These are phyloP conservation scores for Polylopha cassiicola DNA, from an alignment of 2,888 invertebrate species.

Conservation along the genomic window DNA sequence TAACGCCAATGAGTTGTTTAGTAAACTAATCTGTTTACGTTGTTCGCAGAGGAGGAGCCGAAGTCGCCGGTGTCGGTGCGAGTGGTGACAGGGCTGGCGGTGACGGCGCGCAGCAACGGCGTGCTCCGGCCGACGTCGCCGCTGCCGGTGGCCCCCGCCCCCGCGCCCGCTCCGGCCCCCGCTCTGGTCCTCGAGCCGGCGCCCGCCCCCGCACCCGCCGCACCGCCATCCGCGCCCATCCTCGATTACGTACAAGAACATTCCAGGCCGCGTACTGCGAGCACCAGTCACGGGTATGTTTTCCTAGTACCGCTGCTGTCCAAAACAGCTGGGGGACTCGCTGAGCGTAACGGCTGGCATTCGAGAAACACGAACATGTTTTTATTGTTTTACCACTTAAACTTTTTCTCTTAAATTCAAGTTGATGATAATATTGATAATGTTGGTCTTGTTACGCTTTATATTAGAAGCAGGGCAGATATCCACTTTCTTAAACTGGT, in stretches of 20 bases:
- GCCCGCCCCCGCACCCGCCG: constrained; percentile 33
- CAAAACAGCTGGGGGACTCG: constrained; percentile 61
- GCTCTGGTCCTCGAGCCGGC: constrained; percentile 26
- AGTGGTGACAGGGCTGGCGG: constrained; percentile 57
- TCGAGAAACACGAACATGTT: too few species aligned
- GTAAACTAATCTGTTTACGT: too few species aligned
- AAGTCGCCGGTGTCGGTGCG: constrained; percentile 65
- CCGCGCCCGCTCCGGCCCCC: constrained; percentile 24
- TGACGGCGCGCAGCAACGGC: constrained; percentile 60
- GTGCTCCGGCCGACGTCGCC: constrained; percentile 44
- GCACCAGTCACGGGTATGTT: constrained; percentile 68
- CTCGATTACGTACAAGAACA: constrained; percentile 73
- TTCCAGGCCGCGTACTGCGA: constrained; percentile 71
- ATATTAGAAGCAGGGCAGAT: too few species aligned
- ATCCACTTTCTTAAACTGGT: too few species aligned
- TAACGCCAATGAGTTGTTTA: too few species aligned
- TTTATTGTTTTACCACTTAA: background rate
- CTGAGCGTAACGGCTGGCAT: constrained; percentile 23
- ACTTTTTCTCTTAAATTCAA: constrained; percentile 5
- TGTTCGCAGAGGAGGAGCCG: constrained; percentile 72
- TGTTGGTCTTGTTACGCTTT: too few species aligned
- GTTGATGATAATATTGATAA: background rate
- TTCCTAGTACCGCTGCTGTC: constrained; percentile 57
- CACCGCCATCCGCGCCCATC: constrained; percentile 48
- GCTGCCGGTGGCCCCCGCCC: constrained; percentile 32